These are phyloP conservation scores for Hyperoplus lanceolatus DNA, from an alignment of 2,797 vertebrate genomes.

Conservation along the genomic window DNA sequence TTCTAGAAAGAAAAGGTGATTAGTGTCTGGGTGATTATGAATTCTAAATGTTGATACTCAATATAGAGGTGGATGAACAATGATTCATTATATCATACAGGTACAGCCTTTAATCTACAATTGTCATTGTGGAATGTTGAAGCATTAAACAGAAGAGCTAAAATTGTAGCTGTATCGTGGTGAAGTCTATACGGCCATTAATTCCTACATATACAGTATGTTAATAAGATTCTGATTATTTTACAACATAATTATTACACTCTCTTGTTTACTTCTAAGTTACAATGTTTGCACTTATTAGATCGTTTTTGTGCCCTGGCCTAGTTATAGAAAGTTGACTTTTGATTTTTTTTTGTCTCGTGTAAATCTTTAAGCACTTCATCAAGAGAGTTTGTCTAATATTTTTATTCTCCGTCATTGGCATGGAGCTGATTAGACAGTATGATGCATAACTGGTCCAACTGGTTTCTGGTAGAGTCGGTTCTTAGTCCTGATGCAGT, in stretches of 20 bases:
- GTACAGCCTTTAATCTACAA: not conserved
- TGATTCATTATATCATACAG: not conserved
- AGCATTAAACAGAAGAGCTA: not conserved
- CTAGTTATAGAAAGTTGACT: conserved; percentile 24
- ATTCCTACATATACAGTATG: not conserved
- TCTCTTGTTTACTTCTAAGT: conserved; percentile 1
- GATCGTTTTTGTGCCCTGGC: not conserved
- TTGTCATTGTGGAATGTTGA: not conserved
- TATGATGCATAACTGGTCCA: conserved; percentile 11
- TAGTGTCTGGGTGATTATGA: conserved; percentile 20
- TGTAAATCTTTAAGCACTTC: not conserved
- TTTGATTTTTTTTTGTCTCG: conserved; percentile 9
- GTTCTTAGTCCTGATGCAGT: conserved; percentile 2
- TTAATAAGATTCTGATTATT: not conserved
- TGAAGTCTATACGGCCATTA: too few relatives aligned
- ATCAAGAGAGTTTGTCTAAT: not conserved
- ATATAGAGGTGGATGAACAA: not conserved
- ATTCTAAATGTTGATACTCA: conserved; percentile 13
- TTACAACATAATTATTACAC: not conserved
- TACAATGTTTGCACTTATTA: conserved; percentile 14
- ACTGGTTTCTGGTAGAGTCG: conserved; percentile 24
- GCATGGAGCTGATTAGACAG: not conserved
- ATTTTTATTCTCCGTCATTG: not conserved
- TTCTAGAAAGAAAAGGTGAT: conserved; percentile 6
- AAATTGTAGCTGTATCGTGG: not conserved